Conservation (phyloP, 2,888 invertebrate species). For the Lithophane semibrunnea region DNA sequence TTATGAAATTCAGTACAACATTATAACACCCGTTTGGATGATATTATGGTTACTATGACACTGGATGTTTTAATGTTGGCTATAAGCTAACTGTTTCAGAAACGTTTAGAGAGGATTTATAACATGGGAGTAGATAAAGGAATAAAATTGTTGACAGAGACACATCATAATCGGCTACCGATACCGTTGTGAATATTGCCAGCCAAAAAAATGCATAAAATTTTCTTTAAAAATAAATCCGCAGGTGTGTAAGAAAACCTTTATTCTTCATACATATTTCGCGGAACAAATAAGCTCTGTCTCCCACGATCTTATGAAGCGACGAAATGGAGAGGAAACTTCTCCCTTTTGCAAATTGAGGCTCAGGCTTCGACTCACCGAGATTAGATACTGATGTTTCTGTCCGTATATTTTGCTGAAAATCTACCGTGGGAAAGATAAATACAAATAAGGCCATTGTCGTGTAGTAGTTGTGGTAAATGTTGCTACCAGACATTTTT, state of each 20-base stretch:
- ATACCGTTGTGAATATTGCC: neutral
- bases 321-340: slow-evolving; percentile 74
- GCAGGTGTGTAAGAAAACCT: slow-evolving; percentile 15
- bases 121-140: too few relatives aligned
- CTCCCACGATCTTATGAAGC: slow-evolving; percentile 66
- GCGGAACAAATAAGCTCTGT: slow-evolving; percentile 63
- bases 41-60: too few relatives aligned
- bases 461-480: slow-evolving; percentile 33
- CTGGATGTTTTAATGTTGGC: too few relatives aligned
- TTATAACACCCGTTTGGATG: too few relatives aligned
- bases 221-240: neutral
- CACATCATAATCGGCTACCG: neutral
- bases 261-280: slow-evolving; percentile 50
- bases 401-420: slow-evolving; percentile 58
- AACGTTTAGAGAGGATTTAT: too few relatives aligned
- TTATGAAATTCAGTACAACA: too few relatives aligned
- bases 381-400: slow-evolving; percentile 73
- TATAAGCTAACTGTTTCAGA: too few relatives aligned
- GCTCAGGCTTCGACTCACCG: slow-evolving; percentile 68
- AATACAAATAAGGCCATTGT: slow-evolving; percentile 46
- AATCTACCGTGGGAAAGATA: slow-evolving; percentile 33
- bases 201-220: neutral
- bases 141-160: neutral
- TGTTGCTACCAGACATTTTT: slow-evolving; percentile 2
- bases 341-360: slow-evolving; percentile 77